Percentiles rank a stretch among this genome's conserved stretches.
Conservation (phyloP, 2,888 invertebrate genomes). For the Athalia rosae region DNA sequence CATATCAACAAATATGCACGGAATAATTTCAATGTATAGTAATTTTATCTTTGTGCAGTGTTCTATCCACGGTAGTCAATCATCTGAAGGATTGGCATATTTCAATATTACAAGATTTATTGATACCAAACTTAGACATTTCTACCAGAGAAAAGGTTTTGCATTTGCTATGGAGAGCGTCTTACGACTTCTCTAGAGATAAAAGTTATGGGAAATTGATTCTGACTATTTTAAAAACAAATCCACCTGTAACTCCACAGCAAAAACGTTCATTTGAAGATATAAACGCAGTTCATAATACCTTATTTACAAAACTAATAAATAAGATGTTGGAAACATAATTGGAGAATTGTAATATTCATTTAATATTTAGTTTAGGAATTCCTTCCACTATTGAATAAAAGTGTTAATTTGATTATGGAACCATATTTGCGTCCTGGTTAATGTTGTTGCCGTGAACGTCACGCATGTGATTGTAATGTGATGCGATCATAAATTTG, state of each 20-base stretch:
- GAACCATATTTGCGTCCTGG: too few relatives aligned
- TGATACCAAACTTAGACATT: constrained; percentile 53
- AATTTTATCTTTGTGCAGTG: constrained; percentile 53
- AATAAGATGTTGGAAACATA: constrained; percentile 56
- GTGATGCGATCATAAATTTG: too few relatives aligned
- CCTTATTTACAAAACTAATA: constrained; percentile 60
- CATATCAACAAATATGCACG: neutral
- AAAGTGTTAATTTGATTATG: too few relatives aligned
- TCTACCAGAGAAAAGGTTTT: constrained; percentile 57
- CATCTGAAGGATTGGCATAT: constrained; percentile 66
- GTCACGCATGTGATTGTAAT: too few relatives aligned
- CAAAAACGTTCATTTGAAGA: constrained; percentile 59
- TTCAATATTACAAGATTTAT: constrained; percentile 55
- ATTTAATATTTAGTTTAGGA: too few relatives aligned
- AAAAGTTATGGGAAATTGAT: constrained; percentile 63
- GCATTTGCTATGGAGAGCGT: constrained; percentile 58
- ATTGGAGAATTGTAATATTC: neutral
- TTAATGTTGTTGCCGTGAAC: too few relatives aligned
- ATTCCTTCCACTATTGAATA: too few relatives aligned
- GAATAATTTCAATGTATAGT: neutral
- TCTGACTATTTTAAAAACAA: constrained; percentile 58
- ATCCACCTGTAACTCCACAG: constrained; percentile 55
- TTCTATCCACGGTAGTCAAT: constrained; percentile 56
- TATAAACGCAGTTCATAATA: constrained; percentile 60
- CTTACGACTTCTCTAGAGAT: constrained; percentile 58